Conservation (phyloP, 2,113 vertebrate species). For the Eulemur macaco region DNA sequence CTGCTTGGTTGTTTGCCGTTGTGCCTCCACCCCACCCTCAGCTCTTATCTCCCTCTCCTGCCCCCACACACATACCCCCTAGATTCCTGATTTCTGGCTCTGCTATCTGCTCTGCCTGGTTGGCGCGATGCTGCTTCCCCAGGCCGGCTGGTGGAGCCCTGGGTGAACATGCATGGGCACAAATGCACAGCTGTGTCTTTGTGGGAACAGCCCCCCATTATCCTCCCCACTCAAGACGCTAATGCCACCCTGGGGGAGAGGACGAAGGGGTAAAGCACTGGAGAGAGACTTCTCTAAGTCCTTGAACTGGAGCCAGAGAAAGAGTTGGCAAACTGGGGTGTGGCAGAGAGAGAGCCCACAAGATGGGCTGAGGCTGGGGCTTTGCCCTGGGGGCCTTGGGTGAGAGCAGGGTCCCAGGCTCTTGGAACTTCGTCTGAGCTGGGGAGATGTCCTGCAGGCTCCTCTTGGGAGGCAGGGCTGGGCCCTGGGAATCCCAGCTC, state of each 20-base stretch:
- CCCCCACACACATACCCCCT: not conserved
- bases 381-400: not conserved
- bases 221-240: not conserved
- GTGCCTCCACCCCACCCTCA: not conserved
- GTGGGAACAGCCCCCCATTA: not conserved
- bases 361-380: not conserved
- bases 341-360: not conserved
- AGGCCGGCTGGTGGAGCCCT: not conserved
- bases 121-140: not conserved
- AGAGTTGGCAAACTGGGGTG: not conserved
- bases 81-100: not conserved
- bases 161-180: not conserved
- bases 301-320: conserved; percentile 34
- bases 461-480: not conserved
- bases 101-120: not conserved
- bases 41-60: not conserved
- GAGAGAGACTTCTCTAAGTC: not conserved
- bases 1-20: not conserved
- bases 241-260: not conserved
- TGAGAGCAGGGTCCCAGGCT: not conserved
- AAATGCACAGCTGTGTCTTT: not conserved
- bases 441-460: not conserved
- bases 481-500: not conserved
- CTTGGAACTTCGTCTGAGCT: not conserved
- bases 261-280: not conserved